Conservation (phyloP, 2,888 invertebrate species). For the Falcaria lacertinaria region DNA sequence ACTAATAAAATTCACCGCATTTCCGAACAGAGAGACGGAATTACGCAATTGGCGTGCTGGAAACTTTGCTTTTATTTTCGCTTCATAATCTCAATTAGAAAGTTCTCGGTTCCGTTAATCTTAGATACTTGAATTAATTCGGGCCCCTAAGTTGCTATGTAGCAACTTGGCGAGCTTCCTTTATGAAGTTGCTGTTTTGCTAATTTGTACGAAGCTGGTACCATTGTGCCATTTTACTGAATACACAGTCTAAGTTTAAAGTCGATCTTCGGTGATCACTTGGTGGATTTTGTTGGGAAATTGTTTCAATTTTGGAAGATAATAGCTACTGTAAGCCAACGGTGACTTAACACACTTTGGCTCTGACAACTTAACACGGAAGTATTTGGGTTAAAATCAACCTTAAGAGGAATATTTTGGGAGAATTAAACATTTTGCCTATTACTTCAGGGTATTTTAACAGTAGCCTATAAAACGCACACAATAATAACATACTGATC, state of each 20-base stretch:
- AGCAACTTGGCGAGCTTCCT: not conserved
- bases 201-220: not conserved
- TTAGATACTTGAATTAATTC: conserved; percentile 31
- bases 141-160: conserved; percentile 10
- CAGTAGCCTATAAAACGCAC: too few species aligned
- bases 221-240: not conserved
- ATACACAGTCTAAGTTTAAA: not conserved
- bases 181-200: not conserved
- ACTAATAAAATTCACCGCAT: conserved; percentile 1
- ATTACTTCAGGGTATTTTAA: too few species aligned
- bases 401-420: too few species aligned
- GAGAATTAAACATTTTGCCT: too few species aligned
- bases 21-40: conserved; percentile 6
- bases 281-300: not conserved
- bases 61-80: conserved; percentile 28
- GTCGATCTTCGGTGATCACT: not conserved
- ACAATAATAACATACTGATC: too few species aligned
- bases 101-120: conserved; percentile 31
- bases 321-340: too few species aligned
- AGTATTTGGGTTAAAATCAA: too few species aligned
- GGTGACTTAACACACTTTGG: too few species aligned
- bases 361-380: too few species aligned
- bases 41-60: not conserved
- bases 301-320: not conserved
- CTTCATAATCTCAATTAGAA: conserved; percentile 47